Evolutionary conservation across 2,888 invertebrate genomes (phyloP).

Genomic region (Monoplex corrugatus): DNA sequence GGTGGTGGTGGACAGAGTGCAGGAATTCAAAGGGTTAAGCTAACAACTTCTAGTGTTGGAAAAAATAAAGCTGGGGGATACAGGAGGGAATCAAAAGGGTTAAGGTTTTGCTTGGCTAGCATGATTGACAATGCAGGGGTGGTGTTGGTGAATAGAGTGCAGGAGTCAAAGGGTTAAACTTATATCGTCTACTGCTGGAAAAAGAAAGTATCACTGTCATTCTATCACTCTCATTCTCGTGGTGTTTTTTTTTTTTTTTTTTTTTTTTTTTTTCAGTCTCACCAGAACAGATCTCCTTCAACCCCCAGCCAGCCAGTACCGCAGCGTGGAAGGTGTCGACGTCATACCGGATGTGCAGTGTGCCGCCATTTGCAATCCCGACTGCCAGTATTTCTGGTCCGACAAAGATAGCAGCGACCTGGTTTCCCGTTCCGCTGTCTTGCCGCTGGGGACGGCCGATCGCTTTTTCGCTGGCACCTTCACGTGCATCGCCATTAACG

Average conservation of each 20-base stretch:
- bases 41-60: too few relatives aligned
- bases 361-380: conserved; percentile 47
- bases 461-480: conserved; percentile 26
- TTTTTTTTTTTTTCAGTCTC: conserved; percentile 21
- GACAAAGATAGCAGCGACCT: conserved; percentile 27
- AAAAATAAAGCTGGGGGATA: too few relatives aligned
- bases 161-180: too few relatives aligned
- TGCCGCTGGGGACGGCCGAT: conserved; percentile 40
- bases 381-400: conserved; percentile 46
- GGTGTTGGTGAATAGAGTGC: too few relatives aligned
- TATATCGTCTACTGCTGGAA: too few relatives aligned
- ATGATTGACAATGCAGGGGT: too few relatives aligned
- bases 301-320: conserved; percentile 39
- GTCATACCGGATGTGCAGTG: conserved; percentile 50
- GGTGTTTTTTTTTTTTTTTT: neutral
- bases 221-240: neutral
- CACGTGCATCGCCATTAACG: conserved; percentile 46
- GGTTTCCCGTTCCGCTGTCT: neutral
- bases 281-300: conserved; percentile 43
- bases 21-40: too few relatives aligned
- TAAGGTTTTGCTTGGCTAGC: too few relatives aligned
- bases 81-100: too few relatives aligned
- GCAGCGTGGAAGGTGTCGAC: conserved; percentile 20
- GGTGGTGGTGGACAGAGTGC: too few relatives aligned
- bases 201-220: too few relatives aligned